A percentile compares a stretch with the other conserved stretches of the same genome.
These are phyloP conservation scores for Cremastinae sp. DNA, from an alignment of 2,888 invertebrate species.

Conservation along the genomic window DNA sequence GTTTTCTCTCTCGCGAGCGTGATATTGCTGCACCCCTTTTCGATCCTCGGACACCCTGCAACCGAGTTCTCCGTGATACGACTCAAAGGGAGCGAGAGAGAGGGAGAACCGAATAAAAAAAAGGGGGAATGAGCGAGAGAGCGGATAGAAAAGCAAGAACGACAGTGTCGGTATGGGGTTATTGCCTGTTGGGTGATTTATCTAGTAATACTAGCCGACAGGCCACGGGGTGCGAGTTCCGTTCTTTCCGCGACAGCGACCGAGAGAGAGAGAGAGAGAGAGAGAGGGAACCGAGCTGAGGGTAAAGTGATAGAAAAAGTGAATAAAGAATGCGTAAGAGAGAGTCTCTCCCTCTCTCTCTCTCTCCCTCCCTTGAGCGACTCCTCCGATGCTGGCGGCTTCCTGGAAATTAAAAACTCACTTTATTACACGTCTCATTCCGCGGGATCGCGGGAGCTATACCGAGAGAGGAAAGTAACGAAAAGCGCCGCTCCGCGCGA, in stretches of 20 bases:
- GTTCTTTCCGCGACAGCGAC: slow-evolving; percentile 59
- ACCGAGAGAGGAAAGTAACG: background rate
- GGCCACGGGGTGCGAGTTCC: slow-evolving; percentile 72
- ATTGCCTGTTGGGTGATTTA: slow-evolving; percentile 81
- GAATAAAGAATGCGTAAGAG: slow-evolving; percentile 54
- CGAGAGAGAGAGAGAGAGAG: slow-evolving; percentile 3
- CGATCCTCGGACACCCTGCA: slow-evolving; percentile 45
- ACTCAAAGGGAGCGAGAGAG: background rate
- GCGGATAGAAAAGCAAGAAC: slow-evolving; percentile 45
- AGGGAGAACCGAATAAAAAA: slow-evolving; percentile 43
- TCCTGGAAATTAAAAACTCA: slow-evolving; percentile 80
- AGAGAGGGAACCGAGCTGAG: slow-evolving; percentile 1
- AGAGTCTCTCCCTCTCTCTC: slow-evolving; percentile 59
- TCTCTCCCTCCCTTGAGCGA: no score
- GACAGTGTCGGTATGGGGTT: slow-evolving; percentile 74
- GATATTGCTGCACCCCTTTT: slow-evolving; percentile 51
- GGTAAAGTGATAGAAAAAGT: slow-evolving; percentile 35
- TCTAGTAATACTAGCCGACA: slow-evolving; percentile 81
- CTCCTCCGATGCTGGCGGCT: slow-evolving; percentile 67
- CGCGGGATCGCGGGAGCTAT: slow-evolving; percentile 29
- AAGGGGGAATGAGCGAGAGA: slow-evolving; percentile 1
- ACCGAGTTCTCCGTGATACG: slow-evolving; percentile 8
- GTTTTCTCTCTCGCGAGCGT: slow-evolving; percentile 28
- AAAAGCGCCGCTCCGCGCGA: slow-evolving; percentile 15
- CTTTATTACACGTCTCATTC: slow-evolving; percentile 81